These are phyloP conservation scores for Lucifuga dentata DNA, from an alignment of 2,113 vertebrate species.

Conservation along the genomic window DNA sequence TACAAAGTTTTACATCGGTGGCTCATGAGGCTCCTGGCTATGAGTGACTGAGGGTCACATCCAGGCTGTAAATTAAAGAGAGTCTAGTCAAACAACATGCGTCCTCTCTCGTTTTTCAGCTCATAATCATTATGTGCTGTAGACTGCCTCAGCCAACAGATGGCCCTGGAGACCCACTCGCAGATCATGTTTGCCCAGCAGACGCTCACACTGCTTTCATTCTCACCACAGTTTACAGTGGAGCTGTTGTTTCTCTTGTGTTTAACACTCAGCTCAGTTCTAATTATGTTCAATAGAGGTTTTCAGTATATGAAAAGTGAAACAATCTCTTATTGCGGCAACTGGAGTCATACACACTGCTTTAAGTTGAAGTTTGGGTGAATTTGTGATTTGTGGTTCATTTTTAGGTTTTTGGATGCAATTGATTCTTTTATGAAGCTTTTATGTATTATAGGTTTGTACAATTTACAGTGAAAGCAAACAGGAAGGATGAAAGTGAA, in stretches of 20 bases:
- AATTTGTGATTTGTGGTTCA: background rate
- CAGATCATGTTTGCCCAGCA: slow-evolving; percentile 69
- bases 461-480: background rate
- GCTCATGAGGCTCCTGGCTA: slow-evolving; percentile 55
- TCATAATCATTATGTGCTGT: slow-evolving; percentile 72
- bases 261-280: slow-evolving; percentile 30
- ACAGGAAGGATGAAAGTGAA: background rate
- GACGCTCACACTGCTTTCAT: slow-evolving; percentile 58
- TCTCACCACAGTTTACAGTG: slow-evolving; percentile 36
- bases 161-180: slow-evolving; percentile 72
- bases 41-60: slow-evolving; percentile 32
- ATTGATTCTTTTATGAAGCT: background rate
- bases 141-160: slow-evolving; percentile 72
- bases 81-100: slow-evolving; percentile 51
- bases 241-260: slow-evolving; percentile 24
- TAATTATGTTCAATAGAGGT: slow-evolving; percentile 48
- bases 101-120: slow-evolving; percentile 24
- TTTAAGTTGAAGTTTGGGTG: slow-evolving; percentile 15
- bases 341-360: slow-evolving; percentile 1
- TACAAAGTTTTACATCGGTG: slow-evolving; percentile 41
- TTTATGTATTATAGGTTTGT: background rate
- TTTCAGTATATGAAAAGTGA: slow-evolving; percentile 13
- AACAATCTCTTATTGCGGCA: slow-evolving; percentile 12
- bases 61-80: slow-evolving; percentile 42
- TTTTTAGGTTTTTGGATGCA: background rate